Base-by-base conservation (phyloP, 2,888 invertebrate genomes). In the Boloria euphrosyne region DNA sequence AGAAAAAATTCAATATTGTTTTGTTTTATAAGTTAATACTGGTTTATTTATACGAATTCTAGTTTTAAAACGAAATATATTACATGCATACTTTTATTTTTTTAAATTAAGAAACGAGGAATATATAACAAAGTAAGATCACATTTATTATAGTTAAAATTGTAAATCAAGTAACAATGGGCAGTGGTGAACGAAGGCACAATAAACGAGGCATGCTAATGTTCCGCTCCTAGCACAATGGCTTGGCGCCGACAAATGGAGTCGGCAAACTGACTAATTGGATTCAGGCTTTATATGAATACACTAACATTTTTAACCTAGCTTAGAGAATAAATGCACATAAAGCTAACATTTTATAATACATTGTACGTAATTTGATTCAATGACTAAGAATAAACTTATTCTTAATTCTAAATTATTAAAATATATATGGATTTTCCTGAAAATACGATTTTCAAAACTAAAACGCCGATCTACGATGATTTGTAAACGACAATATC, bases 191-290 rank as follows among this genome's bases (percentile, higher is more conserved):
- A 57, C 68, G 62, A 68, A 68, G 65, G 64, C 61, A 66, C 67
- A 69, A 66, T 65, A 55, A 49, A 53, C 65, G 68, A 51, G 61
- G 58, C 72, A 66, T 65, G 66, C 67, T 70, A 67, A 72, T 73
- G 70, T 69, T 62, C 68, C 66, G 52, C 59, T 50, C 50, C 58
- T 57, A 70, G 61, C 68, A 70, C 70, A 67, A 71, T 70, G 64
- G 61, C 60, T 43, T 55, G 61, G 71, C 68, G 71, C 71, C 71
- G 66, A 65, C 49, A 59, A 66, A 57, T 60, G 65, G 58, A 38
- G 58, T 66, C 62, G 43, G 58, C 31, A 55, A 58, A 63, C 66
- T 63, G 68, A 62, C 63, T 66, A 62, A 68, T 57, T 66, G 52
- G 55, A 64, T 64, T 18, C 58, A 58, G 16, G 50, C 44, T 61